phyloP scores from a whole-genome alignment of 2,888 invertebrate species.

The Opisthograptis luteolata region DNA sequence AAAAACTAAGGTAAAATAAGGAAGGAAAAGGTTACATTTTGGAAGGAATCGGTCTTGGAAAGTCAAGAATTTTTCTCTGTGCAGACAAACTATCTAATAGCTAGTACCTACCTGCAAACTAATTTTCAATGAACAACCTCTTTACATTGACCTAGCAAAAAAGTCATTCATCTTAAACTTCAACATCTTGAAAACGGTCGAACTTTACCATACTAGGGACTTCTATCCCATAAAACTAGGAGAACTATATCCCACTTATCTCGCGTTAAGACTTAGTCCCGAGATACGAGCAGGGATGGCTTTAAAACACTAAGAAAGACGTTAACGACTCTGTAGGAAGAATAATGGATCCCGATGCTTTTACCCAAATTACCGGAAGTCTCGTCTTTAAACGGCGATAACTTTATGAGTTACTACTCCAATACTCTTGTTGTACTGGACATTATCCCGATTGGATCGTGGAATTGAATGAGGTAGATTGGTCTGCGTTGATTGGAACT shows the following conservation, averaged over 20 bases:
- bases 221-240: constrained; percentile 1
- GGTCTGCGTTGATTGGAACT: neutral
- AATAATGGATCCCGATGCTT: constrained; percentile 24
- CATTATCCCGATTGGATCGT: constrained; percentile 50
- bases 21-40: no score
- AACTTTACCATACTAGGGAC: neutral
- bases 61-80: no score
- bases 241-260: constrained; percentile 7
- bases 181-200: no score
- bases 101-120: no score
- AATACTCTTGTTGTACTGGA: constrained; percentile 35
- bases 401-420: constrained; percentile 36
- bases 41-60: no score
- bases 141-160: no score
- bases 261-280: constrained; percentile 12
- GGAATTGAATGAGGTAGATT: constrained; percentile 11
- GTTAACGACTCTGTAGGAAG: constrained; percentile 22
- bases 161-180: no score
- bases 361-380: constrained; percentile 29
- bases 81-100: no score
- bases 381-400: constrained; percentile 25
- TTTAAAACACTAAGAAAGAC: constrained; percentile 31
- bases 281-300: constrained; percentile 17
- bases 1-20: no score
- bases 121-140: no score